Base-by-base conservation (phyloP, 2,888 invertebrate species). In the Stegophylla sp. region DNA sequence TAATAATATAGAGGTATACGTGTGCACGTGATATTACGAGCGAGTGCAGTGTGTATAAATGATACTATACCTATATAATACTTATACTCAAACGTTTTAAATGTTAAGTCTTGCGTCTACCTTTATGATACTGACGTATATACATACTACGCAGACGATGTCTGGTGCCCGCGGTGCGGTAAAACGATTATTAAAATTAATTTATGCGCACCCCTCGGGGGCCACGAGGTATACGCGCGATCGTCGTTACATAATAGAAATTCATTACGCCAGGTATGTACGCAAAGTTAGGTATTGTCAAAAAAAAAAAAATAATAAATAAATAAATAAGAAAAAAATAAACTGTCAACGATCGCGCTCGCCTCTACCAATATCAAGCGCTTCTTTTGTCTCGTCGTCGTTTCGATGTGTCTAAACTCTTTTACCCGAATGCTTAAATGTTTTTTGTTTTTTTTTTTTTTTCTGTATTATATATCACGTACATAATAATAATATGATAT, bases 131-230 rank as follows among this genome's bases (percentile, higher is more conserved):
- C 7, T 34, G 34, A 34, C 34, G 34, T 34, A 34, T 5, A 34
- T 34, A 34, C 34, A 34, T 7, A 34, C 34, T 3, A 7, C 3
- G 34, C 34, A 7, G 4, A 34, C 34, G 26, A 17, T 28, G 61
- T 28, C 61, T 61, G 61, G 61, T 7, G n/a, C 56, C 56, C 56
- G 56, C 23, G 20, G 23, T 59, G 56, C 23, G 13, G 4, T 12
- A 10, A 17, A 28, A 61, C 26, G 61, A 61, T 61, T 61, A 28
- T 61, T 61, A 61, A 61, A 61, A 61, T 61, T 61, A 61, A 61
- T 61, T 61, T 28, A 61, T 61, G 26, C 61, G 28, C 61, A 28
- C 61, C 61, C 61, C 13, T 59, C 59, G 26, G 59, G n/a, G n/a
- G 2, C 23, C 59, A 26, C 10, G n/a, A n/a, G n/a, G n/a, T 20